Conservation (phyloP, 2,113 vertebrate species). For the Oenanthe oenanthe region DNA sequence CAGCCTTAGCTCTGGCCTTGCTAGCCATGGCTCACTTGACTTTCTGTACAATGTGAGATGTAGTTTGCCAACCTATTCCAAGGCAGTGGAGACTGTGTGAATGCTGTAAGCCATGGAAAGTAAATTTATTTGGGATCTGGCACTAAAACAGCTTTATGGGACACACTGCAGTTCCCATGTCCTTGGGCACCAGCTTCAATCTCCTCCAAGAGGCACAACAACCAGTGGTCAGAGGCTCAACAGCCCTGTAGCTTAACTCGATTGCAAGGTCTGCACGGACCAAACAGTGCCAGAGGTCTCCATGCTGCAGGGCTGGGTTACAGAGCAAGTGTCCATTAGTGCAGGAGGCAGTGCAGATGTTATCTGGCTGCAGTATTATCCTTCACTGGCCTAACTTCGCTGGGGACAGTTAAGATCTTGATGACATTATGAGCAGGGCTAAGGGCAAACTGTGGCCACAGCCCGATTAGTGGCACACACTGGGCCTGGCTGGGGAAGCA, state of each 20-base stretch:
- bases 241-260: not conserved
- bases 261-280: not conserved
- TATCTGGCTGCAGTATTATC: constrained; percentile 19
- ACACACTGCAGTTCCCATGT: not conserved
- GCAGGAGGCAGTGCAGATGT: constrained; percentile 48
- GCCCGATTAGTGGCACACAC: not conserved
- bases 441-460: constrained; percentile 31
- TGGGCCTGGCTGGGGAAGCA: not conserved
- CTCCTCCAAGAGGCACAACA: not conserved
- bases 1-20: not conserved
- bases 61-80: not conserved
- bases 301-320: not conserved
- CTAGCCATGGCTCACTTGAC: not conserved
- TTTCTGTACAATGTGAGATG: not conserved
- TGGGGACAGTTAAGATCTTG: constrained; percentile 52
- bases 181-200: not conserved
- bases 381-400: constrained; percentile 13
- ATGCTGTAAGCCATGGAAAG: not conserved
- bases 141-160: not conserved
- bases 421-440: constrained; percentile 39
- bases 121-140: not conserved
- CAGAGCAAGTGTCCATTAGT: constrained; percentile 21
- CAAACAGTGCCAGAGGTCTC: not conserved
- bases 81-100: not conserved
- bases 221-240: not conserved